phyloP scores from a whole-genome alignment of 1,140 invertebrate species.

The Alviniconcha marisindica region DNA sequence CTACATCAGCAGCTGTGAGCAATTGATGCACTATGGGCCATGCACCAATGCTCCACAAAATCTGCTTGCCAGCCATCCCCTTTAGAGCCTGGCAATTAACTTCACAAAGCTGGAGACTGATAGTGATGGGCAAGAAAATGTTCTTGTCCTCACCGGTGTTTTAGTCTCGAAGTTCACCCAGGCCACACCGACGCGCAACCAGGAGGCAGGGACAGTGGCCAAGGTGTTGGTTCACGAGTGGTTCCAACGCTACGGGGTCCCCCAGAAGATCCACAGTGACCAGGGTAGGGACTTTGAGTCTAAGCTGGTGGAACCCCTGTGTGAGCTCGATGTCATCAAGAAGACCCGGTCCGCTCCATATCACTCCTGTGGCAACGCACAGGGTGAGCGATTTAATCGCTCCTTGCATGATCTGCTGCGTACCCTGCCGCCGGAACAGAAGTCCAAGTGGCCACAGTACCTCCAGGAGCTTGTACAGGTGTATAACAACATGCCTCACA shows the following conservation, averaged over 20 bases:
- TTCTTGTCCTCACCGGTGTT: slow-evolving; percentile 47
- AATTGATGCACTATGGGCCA: background rate
- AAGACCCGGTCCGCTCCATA: too few species aligned
- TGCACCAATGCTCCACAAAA: background rate
- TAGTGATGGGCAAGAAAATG: slow-evolving; percentile 37
- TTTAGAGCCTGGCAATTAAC: slow-evolving; percentile 43
- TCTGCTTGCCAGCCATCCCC: background rate
- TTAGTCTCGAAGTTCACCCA: slow-evolving; percentile 48
- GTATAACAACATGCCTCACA: too few species aligned
- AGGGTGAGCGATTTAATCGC: too few species aligned
- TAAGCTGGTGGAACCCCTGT: slow-evolving; percentile 43
- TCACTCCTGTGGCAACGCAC: too few species aligned
- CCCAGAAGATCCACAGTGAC: slow-evolving; percentile 44
- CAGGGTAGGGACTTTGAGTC: slow-evolving; percentile 48
- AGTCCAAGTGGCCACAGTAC: too few species aligned
- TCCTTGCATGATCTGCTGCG: too few species aligned
- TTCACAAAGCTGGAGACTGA: slow-evolving; percentile 41
- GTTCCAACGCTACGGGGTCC: slow-evolving; percentile 45
- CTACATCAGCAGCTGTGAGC: background rate
- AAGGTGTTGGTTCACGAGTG: slow-evolving; percentile 43
- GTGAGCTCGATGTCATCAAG: too few species aligned
- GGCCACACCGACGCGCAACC: slow-evolving; percentile 44
- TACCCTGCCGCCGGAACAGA: too few species aligned
- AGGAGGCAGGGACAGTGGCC: slow-evolving; percentile 45
- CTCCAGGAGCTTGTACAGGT: too few species aligned